These are phyloP conservation scores for Erythrocercus mccallii DNA, from an alignment of 2,113 vertebrate genomes.

Conservation along the genomic window DNA sequence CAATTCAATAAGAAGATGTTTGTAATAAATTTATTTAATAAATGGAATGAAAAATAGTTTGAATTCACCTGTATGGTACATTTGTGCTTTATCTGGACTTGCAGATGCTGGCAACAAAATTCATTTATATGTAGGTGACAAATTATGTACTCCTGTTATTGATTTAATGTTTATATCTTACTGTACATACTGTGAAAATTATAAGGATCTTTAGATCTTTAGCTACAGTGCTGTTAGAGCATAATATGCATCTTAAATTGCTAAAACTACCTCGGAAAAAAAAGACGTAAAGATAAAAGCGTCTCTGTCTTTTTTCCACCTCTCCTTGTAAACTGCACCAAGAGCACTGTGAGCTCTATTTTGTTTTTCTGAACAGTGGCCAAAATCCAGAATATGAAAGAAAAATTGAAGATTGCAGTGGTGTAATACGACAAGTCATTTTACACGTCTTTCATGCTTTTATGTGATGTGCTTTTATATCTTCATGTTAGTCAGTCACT, in stretches of 20 bases:
- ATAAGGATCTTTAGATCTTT: background rate
- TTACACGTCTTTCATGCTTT: background rate
- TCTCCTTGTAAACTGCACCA: background rate
- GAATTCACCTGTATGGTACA: background rate
- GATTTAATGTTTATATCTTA: background rate
- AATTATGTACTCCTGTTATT: background rate
- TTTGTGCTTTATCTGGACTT: slow-evolving; percentile 12
- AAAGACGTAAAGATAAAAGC: background rate
- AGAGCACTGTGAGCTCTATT: background rate
- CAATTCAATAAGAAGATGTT: background rate
- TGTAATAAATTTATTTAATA: slow-evolving; percentile 20
- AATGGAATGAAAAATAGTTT: background rate
- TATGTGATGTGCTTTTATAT: background rate
- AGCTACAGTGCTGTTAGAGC: background rate
- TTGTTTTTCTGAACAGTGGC: background rate
- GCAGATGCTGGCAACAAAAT: background rate
- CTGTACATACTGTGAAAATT: background rate
- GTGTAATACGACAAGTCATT: background rate
- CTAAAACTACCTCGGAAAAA: background rate
- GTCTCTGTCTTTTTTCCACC: background rate
- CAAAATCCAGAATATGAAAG: background rate
- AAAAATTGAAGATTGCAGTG: background rate
- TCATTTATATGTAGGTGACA: background rate
- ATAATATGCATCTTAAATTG: background rate
- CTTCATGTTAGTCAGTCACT: background rate